A percentile compares a stretch with the other conserved stretches of the same genome.
These are phyloP conservation scores for Mallotus villosus DNA, from an alignment of 2,797 vertebrate genomes.

Conservation along the genomic window DNA sequence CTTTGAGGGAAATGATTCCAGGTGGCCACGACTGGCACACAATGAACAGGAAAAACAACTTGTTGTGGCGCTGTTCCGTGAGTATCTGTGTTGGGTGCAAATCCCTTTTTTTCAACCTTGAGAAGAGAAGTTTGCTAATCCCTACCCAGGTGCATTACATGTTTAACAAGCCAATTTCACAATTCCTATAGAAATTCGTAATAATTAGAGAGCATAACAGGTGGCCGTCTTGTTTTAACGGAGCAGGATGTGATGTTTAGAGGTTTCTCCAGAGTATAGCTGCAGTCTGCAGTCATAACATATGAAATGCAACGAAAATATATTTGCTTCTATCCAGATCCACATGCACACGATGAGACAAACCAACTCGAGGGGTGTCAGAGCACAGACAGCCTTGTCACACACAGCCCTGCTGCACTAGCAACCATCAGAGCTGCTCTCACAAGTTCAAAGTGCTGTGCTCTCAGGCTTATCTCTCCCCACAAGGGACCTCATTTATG, in stretches of 20 bases:
- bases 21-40: conserved; percentile 38
- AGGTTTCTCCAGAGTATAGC: not conserved
- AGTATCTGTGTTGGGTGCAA: not conserved
- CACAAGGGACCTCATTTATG: conserved; percentile 49
- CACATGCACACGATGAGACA: conserved; percentile 31
- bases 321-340: conserved; percentile 44
- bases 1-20: conserved; percentile 36
- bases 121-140: not conserved
- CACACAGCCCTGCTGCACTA: conserved; percentile 17
- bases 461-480: conserved; percentile 37
- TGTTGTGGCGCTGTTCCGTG: conserved; percentile 15
- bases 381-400: conserved; percentile 11
- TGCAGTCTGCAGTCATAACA: conserved; percentile 11
- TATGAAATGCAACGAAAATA: conserved; percentile 5
- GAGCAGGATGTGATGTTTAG: conserved; percentile 12
- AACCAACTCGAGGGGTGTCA: conserved; percentile 1
- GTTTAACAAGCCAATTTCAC: not conserved
- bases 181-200: not conserved
- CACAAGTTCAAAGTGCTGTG: conserved; percentile 43
- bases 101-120: not conserved
- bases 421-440: conserved; percentile 29
- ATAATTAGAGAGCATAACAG: conserved; percentile 7
- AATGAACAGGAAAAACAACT: conserved; percentile 15
- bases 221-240: conserved; percentile 10
- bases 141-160: not conserved